Evolutionary conservation across 2,113 vertebrate genomes (phyloP).

Genomic region (Pangasianodon hypophthalmus): DNA sequence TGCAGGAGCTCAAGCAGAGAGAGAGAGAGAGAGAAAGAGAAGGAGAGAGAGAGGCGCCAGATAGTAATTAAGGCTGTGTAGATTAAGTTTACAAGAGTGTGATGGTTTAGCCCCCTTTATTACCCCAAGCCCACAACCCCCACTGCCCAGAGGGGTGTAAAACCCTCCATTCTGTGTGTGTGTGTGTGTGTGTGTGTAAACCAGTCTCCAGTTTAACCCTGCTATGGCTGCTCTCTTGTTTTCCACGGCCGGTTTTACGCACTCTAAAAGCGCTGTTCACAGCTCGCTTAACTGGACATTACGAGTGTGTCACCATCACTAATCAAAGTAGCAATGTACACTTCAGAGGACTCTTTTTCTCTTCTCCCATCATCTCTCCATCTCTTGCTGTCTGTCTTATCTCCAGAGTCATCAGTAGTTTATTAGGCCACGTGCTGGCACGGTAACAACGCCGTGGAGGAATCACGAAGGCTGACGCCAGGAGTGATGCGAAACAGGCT

Average conservation of each 20-base stretch:
- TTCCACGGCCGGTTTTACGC: background rate
- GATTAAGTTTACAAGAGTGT: constrained; percentile 43
- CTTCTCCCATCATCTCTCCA: background rate
- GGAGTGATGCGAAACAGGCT: constrained; percentile 24
- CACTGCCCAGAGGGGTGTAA: constrained; percentile 34
- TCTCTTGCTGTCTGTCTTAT: constrained; percentile 1
- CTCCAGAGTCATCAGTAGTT: constrained; percentile 36
- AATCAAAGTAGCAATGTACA: background rate
- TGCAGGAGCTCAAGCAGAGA: constrained; percentile 16
- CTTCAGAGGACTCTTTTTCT: no score
- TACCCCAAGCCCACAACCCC: constrained; percentile 39
- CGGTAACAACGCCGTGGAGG: background rate
- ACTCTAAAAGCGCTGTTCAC: background rate
- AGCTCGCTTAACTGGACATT: constrained; percentile 25
- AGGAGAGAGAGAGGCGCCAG: constrained; percentile 15
- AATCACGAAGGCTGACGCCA: constrained; percentile 4
- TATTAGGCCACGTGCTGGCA: constrained; percentile 15
- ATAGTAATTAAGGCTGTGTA: constrained; percentile 35
- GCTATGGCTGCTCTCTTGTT: constrained; percentile 5
- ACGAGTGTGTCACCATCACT: background rate
- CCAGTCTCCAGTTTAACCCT: background rate
- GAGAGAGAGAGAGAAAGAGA: background rate
- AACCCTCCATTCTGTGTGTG: constrained; percentile 6
- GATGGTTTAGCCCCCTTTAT: constrained; percentile 44
- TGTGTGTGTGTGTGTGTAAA: background rate